Base-by-base conservation (phyloP, 2,797 vertebrate species). In the Trematomus bernacchii region DNA sequence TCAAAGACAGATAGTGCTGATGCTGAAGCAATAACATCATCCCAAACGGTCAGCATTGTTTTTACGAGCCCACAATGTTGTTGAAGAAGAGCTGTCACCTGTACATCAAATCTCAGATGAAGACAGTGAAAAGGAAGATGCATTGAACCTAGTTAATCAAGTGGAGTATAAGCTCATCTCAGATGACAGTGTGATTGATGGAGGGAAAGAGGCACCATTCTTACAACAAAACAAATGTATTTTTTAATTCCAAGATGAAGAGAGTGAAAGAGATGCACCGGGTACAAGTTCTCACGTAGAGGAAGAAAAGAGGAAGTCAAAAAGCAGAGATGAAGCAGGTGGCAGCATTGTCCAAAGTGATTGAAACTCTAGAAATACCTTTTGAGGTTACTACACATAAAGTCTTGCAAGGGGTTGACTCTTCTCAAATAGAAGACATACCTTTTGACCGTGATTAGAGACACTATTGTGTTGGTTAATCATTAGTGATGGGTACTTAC, bases 161-260 rank as follows among this genome's bases (percentile, higher is more conserved):
- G 7, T 30, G 4, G 37, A 65, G 3, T 13, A 51, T 33, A 10
- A 57, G 2, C 11, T 47, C 1, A 18, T 66, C 2, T 30, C 59
- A 42, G n/a, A 44, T 73, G 19, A 72, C 4, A 46, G 23, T 40
- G 51, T 44, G 15, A 60, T 11, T 52, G 50, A 73, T 55, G 65
- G 27, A 37, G 44, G 71, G 3, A 19, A 16, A 37, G 10, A 23
- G 11, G 18, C 1, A 0, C 8, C 50, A 43, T 9, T 18, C 33
- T 30, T 11, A 18, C 47, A 67, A 16, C 57, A 63, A 37, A 37
- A 43, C 1, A 12, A 6, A 15, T 1, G 10, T 15, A 33, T 58
- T 51, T 44, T 16, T 44, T 9, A 10, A 21, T 23, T 52, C 21
- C 30, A 71, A 27, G 30, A 55, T 57, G 57, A 40, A 51, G 50